A percentile compares a stretch with the other conserved stretches of the same genome.
Conservation (phyloP, 1,140 invertebrate species). For the Steinernema khuongi region DNA sequence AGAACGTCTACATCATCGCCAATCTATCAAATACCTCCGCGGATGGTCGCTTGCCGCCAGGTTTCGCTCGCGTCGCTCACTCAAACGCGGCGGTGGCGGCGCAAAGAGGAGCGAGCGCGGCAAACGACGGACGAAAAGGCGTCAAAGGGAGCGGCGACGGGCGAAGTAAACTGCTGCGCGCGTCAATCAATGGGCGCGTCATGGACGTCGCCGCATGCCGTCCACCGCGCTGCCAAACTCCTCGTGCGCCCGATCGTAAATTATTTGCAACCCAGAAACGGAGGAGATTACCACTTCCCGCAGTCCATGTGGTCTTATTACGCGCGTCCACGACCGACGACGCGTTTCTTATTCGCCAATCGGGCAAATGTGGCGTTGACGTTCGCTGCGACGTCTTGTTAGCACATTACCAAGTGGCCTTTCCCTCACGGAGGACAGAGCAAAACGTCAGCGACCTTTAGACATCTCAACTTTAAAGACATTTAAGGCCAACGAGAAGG, state of each 20-base stretch:
- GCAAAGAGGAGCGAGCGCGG: background rate
- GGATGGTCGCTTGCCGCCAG: background rate
- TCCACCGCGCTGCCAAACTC: background rate
- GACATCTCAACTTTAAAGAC: no score
- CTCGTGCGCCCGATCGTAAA: background rate
- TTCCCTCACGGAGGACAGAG: no score
- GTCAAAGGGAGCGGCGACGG: background rate
- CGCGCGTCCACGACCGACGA: no score
- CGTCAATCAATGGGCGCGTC: background rate
- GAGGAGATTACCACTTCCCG: background rate
- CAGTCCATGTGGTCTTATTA: no score
- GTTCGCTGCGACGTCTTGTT: no score
- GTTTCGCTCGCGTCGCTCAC: background rate
- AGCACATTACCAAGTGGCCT: no score
- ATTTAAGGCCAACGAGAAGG: no score
- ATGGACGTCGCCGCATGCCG: background rate
- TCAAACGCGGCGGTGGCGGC: background rate
- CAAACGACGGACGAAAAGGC: background rate
- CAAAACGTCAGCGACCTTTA: no score
- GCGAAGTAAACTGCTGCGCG: background rate
- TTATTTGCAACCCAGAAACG: background rate
- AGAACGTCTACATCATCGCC: background rate
- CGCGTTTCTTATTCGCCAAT: no score
- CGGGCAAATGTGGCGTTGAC: no score
- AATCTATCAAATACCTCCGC: slow-evolving; percentile 3